phyloP scores from a whole-genome alignment of 2,888 invertebrate species.

The Melanotus villosus region DNA sequence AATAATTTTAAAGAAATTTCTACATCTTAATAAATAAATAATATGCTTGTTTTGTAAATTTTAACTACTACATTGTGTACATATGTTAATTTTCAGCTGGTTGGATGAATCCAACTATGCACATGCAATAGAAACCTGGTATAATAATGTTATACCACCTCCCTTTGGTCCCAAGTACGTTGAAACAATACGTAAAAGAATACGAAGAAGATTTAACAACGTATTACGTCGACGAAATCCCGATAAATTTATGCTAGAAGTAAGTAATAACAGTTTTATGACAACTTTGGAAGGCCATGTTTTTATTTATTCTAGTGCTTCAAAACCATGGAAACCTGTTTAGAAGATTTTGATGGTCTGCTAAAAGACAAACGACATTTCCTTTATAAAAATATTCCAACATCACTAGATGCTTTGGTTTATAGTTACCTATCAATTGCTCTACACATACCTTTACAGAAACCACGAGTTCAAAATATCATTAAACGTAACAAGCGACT shows the following conservation, averaged over 20 bases:
- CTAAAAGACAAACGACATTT: constrained; percentile 84
- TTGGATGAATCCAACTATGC: constrained; percentile 21
- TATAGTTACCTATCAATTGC: constrained; percentile 89
- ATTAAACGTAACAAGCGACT: constrained; percentile 85
- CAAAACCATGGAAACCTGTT: constrained; percentile 79
- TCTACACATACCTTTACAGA: constrained; percentile 84
- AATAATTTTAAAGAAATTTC: too few species aligned
- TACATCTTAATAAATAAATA: too few species aligned
- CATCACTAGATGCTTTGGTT: constrained; percentile 86
- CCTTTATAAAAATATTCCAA: constrained; percentile 83
- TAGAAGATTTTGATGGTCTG: constrained; percentile 78
- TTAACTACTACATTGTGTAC: too few species aligned
- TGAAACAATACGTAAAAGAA: background rate
- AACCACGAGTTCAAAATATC: constrained; percentile 77
- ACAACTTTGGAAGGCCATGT: background rate
- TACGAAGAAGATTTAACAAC: background rate
- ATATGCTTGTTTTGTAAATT: too few species aligned
- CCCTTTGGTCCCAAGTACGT: constrained; percentile 11
- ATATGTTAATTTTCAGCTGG: constrained; percentile 20
- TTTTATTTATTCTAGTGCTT: too few species aligned
- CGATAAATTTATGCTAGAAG: background rate
- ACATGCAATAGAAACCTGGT: constrained; percentile 26
- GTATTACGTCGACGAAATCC: constrained; percentile 1
- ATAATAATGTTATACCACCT: constrained; percentile 16
- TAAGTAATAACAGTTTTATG: too few species aligned